Evolutionary conservation across 2,888 invertebrate genomes (phyloP).

Genomic region (Gnatocerus cornutus): DNA sequence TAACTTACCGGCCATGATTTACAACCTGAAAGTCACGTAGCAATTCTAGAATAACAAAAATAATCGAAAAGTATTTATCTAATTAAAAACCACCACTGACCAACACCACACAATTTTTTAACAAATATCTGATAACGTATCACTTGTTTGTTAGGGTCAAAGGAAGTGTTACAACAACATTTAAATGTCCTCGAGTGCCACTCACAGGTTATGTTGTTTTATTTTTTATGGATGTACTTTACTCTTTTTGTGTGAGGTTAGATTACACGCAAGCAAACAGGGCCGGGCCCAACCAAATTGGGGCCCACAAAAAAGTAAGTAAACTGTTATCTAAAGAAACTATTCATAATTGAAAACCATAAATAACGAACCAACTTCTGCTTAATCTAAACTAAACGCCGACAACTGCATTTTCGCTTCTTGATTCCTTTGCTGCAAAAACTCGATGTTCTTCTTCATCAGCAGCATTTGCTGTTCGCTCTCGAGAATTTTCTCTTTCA

Average conservation of each 20-base stretch:
- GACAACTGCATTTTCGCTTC: constrained; percentile 8
- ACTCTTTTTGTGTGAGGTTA: constrained; percentile 1
- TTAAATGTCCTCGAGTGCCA: not conserved
- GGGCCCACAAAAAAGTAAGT: not conserved
- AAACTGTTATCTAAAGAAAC: too few relatives aligned
- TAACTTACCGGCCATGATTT: constrained; percentile 60
- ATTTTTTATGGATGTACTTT: not conserved
- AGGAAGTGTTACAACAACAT: constrained; percentile 3
- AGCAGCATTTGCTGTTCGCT: not conserved
- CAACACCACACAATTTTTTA: constrained; percentile 20
- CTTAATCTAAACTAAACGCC: not conserved
- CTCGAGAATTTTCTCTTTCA: not conserved
- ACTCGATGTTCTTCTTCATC: constrained; percentile 10
- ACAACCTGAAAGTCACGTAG: constrained; percentile 58
- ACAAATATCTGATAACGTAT: constrained; percentile 3
- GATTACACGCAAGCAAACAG: not conserved
- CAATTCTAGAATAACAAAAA: constrained; percentile 32
- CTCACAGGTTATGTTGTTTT: not conserved
- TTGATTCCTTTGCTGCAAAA: constrained; percentile 16
- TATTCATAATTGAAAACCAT: too few relatives aligned
- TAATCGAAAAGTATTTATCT: constrained; percentile 9
- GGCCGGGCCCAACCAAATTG: not conserved
- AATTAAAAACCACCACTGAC: constrained; percentile 3
- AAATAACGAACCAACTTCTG: too few relatives aligned
- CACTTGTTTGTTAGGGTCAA: not conserved